These are phyloP conservation scores for Prenolepis imparis DNA, from an alignment of 2,888 invertebrate genomes.

Conservation along the genomic window DNA sequence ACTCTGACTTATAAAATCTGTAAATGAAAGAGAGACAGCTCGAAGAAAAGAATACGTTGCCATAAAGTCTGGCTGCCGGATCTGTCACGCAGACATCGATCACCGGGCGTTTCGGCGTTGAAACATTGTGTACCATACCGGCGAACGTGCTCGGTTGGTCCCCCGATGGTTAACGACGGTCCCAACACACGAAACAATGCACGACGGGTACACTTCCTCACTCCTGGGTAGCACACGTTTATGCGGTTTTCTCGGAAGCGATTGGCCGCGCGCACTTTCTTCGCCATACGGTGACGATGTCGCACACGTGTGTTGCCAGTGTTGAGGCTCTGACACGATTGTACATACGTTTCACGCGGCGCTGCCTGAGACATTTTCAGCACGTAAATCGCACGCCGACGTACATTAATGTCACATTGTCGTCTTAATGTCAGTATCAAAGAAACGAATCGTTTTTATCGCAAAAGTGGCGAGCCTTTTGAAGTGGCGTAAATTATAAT, in stretches of 20 bases:
- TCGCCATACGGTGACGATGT: constrained; percentile 8
- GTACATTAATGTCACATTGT: constrained; percentile 43
- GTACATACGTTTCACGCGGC: background rate
- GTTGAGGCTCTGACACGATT: background rate
- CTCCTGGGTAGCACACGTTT: background rate
- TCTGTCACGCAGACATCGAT: constrained; percentile 19
- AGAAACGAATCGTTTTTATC: constrained; percentile 4
- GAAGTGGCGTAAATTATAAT: background rate
- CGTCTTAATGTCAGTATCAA: constrained; percentile 35
- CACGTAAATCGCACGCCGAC: constrained; percentile 52
- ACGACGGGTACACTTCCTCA: constrained; percentile 4
- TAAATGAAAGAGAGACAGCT: background rate
- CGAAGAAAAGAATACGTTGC: background rate
- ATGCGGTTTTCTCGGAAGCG: constrained; percentile 44
- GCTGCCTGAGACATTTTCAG: constrained; percentile 33
- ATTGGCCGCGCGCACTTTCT: constrained; percentile 38
- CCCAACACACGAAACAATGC: constrained; percentile 32
- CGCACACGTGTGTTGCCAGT: constrained; percentile 25
- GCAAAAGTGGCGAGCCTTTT: background rate
- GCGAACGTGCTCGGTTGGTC: background rate
- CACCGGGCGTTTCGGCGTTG: background rate
- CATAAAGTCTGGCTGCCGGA: background rate
- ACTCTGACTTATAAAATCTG: background rate
- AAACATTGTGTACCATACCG: background rate
- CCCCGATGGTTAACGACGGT: background rate